Conservation (phyloP, 2,888 invertebrate genomes). For the Drymonia ruficornis region DNA sequence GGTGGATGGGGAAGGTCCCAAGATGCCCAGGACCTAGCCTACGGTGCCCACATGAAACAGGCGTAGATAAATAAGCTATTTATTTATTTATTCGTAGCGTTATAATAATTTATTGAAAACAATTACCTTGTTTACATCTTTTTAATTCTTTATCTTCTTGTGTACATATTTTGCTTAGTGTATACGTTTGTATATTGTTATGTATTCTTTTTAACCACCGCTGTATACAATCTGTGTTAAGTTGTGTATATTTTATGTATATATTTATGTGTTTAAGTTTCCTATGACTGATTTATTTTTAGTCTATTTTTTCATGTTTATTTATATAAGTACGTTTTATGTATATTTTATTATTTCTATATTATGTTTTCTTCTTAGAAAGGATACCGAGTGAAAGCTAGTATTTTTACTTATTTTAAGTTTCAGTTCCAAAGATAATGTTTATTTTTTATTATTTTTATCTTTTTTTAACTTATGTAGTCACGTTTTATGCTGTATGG, state of each 20-base stretch:
- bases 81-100: constrained; percentile 52
- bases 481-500: constrained; percentile 53
- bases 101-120: constrained; percentile 45
- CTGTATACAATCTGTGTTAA: constrained; percentile 42
- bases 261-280: constrained; percentile 42
- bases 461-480: constrained; percentile 38
- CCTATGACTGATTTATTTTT: constrained; percentile 51
- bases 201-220: constrained; percentile 26
- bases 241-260: constrained; percentile 42
- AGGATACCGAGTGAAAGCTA: constrained; percentile 13
- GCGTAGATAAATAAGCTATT: constrained; percentile 54
- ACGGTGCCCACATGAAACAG: constrained; percentile 85
- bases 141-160: constrained; percentile 25
- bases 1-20: constrained; percentile 88
- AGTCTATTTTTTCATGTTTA: constrained; percentile 36
- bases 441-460: constrained; percentile 49
- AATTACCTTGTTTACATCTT: constrained; percentile 20
- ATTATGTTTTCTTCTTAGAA: constrained; percentile 27
- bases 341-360: constrained; percentile 22
- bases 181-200: neutral
- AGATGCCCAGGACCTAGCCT: constrained; percentile 88
- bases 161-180: constrained; percentile 21
- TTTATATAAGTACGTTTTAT: constrained; percentile 38
- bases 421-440: constrained; percentile 70
- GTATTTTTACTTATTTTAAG: constrained; percentile 38